These are phyloP conservation scores for Macrotis lagotis DNA, from an alignment of 2,113 vertebrate genomes.

Conservation along the genomic window DNA sequence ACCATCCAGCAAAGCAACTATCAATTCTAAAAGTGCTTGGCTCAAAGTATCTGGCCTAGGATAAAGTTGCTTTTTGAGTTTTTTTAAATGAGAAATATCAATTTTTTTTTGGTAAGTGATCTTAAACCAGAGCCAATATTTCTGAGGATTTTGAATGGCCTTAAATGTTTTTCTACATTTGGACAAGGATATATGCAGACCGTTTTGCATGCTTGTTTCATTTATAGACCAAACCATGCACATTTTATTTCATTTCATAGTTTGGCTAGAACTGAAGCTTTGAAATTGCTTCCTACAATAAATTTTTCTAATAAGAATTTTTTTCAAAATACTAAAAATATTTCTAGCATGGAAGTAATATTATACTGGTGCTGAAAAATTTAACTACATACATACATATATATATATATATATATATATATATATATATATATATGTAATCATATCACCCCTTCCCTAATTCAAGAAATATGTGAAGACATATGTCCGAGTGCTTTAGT, in stretches of 20 bases:
- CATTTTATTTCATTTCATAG: neutral
- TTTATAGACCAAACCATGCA: neutral
- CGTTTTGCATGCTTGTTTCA: neutral
- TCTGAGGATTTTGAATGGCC: conserved; percentile 8
- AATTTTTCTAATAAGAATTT: neutral
- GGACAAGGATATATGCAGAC: neutral
- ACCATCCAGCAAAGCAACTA: neutral
- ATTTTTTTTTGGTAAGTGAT: neutral
- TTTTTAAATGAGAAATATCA: neutral
- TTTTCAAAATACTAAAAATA: neutral
- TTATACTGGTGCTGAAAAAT: neutral
- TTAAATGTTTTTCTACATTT: neutral
- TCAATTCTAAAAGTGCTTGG: neutral
- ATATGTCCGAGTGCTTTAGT: neutral
- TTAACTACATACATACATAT: too few relatives aligned
- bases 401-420: too few relatives aligned
- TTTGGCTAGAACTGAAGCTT: conserved; percentile 7
- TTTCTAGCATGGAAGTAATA: neutral
- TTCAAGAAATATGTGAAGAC: neutral
- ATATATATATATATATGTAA: neutral
- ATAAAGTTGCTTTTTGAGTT: neutral
- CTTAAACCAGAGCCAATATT: neutral
- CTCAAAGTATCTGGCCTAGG: neutral
- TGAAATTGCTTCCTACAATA: neutral
- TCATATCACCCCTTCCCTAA: neutral